Evolutionary conservation across 2,113 vertebrate species (phyloP).

Genomic region (Epinephelus fuscoguttatus): DNA sequence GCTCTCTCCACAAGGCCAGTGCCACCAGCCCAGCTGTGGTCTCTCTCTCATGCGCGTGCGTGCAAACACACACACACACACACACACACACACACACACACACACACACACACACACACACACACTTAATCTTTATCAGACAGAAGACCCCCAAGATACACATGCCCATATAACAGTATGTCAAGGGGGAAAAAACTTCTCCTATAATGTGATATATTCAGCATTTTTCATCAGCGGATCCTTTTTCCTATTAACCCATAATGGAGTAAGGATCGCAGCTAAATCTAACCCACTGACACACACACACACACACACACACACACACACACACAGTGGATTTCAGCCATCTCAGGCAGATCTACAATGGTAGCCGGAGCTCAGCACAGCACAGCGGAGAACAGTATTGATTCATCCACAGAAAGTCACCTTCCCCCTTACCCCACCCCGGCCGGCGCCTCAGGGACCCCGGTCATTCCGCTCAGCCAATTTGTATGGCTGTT

Average conservation of each 20-base stretch:
- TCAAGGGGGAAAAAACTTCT: slow-evolving; percentile 46
- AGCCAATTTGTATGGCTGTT: slow-evolving; percentile 78
- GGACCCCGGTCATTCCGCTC: slow-evolving; percentile 55
- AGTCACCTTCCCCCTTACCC: slow-evolving; percentile 75
- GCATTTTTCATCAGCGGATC: slow-evolving; percentile 65
- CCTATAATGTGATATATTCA: slow-evolving; percentile 60
- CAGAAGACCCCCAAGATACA: slow-evolving; percentile 57
- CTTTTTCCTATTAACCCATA: slow-evolving; percentile 71
- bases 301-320: slow-evolving; percentile 26
- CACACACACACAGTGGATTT: slow-evolving; percentile 35
- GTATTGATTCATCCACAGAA: slow-evolving; percentile 78
- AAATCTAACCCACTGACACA: slow-evolving; percentile 52
- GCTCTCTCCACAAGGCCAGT: slow-evolving; percentile 75
- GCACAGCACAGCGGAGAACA: slow-evolving; percentile 40
- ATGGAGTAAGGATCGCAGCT: slow-evolving; percentile 58
- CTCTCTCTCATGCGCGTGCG: slow-evolving; percentile 24
- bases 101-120: background rate
- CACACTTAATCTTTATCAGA: slow-evolving; percentile 50
- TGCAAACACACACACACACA: slow-evolving; percentile 11
- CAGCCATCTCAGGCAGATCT: slow-evolving; percentile 33
- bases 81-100: slow-evolving; percentile 17
- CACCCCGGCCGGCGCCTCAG: slow-evolving; percentile 33
- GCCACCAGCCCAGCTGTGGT: slow-evolving; percentile 53
- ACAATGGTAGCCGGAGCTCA: slow-evolving; percentile 32
- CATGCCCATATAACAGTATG: slow-evolving; percentile 34